These are phyloP conservation scores for Aporophyla nigra DNA, from an alignment of 2,888 invertebrate genomes.

Conservation along the genomic window DNA sequence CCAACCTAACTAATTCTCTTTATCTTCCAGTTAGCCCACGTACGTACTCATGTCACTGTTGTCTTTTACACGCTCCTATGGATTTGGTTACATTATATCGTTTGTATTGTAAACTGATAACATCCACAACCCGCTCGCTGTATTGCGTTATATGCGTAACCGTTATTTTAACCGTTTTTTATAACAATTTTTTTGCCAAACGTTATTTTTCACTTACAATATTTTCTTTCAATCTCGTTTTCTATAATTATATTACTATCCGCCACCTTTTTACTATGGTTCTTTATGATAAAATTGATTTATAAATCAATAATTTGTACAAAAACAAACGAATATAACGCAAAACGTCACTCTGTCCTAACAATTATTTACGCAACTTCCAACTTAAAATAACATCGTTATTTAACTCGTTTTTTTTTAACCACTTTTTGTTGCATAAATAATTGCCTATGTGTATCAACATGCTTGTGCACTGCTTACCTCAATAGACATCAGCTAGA, in stretches of 20 bases:
- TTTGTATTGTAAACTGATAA: constrained; percentile 81
- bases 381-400: neutral
- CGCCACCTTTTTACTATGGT: neutral
- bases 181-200: neutral
- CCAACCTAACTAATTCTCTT: constrained; percentile 70
- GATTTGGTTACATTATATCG: constrained; percentile 84
- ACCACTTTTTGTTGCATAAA: constrained; percentile 55
- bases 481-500: constrained; percentile 90
- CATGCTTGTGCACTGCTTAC: constrained; percentile 77
- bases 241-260: neutral
- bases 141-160: constrained; percentile 71
- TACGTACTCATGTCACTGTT: constrained; percentile 74
- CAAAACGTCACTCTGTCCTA: constrained; percentile 41
- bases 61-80: constrained; percentile 85
- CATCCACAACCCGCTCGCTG: constrained; percentile 72
- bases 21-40: constrained; percentile 77
- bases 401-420: neutral
- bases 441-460: constrained; percentile 61
- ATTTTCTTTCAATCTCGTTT: neutral
- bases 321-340: constrained; percentile 53
- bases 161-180: constrained; percentile 10
- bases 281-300: neutral
- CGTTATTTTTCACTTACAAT: neutral
- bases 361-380: constrained; percentile 52
- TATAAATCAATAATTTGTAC: neutral